A percentile compares a stretch with the other conserved stretches of the same genome.
These are phyloP conservation scores for Dinoponera quadriceps DNA, from an alignment of 1,140 invertebrate genomes.

Conservation along the genomic window DNA sequence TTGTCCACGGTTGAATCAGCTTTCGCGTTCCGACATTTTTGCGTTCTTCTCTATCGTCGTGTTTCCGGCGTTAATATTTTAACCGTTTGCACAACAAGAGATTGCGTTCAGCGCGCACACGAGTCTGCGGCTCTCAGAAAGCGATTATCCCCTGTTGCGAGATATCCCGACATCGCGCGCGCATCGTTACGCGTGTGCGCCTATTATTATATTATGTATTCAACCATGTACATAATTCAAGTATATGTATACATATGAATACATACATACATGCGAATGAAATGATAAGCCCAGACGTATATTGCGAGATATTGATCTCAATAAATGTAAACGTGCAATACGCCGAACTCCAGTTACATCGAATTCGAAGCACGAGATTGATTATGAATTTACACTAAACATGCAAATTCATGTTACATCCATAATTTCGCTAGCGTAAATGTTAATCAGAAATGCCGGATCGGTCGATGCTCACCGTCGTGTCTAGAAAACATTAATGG, in stretches of 20 bases:
- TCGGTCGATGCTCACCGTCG: neutral
- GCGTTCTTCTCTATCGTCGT: no score
- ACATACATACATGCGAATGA: no score
- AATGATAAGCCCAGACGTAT: slow-evolving; percentile 16
- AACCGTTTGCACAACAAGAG: neutral
- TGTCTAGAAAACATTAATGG: neutral
- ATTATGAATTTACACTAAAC: slow-evolving; percentile 28
- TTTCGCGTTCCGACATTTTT: neutral
- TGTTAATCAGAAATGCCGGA: slow-evolving; percentile 24
- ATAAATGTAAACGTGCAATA: slow-evolving; percentile 20
- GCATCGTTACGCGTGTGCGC: neutral
- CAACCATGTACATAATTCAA: neutral
- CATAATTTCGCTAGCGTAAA: slow-evolving; percentile 27
- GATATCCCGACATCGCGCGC: neutral
- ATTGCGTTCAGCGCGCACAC: neutral
- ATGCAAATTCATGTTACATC: slow-evolving; percentile 32
- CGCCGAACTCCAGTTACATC: slow-evolving; percentile 25
- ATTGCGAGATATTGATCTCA: slow-evolving; percentile 42
- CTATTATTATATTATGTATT: slow-evolving; percentile 30
- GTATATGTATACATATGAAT: no score
- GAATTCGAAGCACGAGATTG: slow-evolving; percentile 8
- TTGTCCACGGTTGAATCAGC: slow-evolving; percentile 7
- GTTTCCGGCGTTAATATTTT: neutral
- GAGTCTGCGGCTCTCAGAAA: neutral
- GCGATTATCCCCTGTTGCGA: slow-evolving; percentile 4